Evolutionary conservation across 1,140 invertebrate genomes (phyloP).

Genomic region (Anagrus nilaparvatae): DNA sequence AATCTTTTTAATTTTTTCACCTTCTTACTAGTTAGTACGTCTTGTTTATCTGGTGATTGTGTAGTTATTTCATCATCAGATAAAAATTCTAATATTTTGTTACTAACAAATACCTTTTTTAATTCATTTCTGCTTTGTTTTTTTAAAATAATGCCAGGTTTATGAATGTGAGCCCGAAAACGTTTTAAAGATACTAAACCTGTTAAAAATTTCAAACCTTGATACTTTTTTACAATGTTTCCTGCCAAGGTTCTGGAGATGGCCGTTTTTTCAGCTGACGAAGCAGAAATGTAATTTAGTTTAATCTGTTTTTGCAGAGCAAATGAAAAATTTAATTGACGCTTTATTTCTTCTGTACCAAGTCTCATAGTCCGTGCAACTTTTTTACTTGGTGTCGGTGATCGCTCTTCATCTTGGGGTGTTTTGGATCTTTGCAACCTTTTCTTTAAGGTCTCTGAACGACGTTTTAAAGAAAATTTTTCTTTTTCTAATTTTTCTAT

Average conservation of each 20-base stretch:
- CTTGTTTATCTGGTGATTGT: not conserved
- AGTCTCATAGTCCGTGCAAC: not conserved
- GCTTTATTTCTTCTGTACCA: not conserved
- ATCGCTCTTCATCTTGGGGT: no score
- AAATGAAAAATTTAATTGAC: not conserved
- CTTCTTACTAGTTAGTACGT: not conserved
- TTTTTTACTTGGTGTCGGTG: not conserved
- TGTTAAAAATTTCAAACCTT: not conserved
- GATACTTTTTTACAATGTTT: conserved; percentile 1
- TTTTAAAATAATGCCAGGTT: not conserved
- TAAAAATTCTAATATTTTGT: not conserved
- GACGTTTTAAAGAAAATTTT: not conserved
- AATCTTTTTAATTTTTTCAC: not conserved
- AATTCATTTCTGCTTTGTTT: not conserved
- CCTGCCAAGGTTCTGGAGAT: not conserved
- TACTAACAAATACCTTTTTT: not conserved
- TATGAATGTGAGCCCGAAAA: not conserved
- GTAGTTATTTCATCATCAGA: not conserved
- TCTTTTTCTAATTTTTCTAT: not conserved
- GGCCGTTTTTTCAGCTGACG: not conserved
- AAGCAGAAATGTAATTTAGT: not conserved
- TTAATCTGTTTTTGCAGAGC: not conserved
- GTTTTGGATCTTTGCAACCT: no score
- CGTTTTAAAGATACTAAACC: not conserved
- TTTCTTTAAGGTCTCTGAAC: not conserved